Percentiles rank a stretch among this genome's conserved stretches.
Evolutionary conservation across 2,888 invertebrate species (phyloP).

Genomic region (Sinopyrophorus schimmeli): DNA sequence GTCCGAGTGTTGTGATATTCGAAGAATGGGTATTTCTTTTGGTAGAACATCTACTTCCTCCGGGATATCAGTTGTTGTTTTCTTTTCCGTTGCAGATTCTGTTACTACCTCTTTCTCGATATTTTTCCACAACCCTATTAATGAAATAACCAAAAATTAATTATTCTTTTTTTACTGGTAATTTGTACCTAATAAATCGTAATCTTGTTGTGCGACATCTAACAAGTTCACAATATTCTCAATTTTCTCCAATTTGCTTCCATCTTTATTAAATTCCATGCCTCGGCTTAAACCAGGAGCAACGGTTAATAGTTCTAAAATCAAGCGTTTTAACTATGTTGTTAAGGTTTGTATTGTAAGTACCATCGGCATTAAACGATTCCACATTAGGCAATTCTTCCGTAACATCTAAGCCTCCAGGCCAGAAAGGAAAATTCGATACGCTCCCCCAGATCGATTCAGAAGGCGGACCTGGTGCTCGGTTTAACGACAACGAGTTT

Average conservation of each 20-base stretch:
- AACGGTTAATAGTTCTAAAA: conserved; percentile 50
- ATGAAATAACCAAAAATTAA: background rate
- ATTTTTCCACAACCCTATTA: conserved; percentile 38
- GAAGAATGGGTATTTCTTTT: conserved; percentile 64
- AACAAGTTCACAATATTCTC: conserved; percentile 61
- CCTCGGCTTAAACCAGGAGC: conserved; percentile 72
- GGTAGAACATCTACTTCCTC: conserved; percentile 49
- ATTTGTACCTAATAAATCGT: conserved; percentile 63
- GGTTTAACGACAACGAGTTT: conserved; percentile 78
- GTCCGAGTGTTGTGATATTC: conserved; percentile 62
- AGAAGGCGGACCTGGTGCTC: conserved; percentile 73
- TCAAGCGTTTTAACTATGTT: background rate
- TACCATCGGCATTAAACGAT: conserved; percentile 51
- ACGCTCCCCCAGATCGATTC: conserved; percentile 75
- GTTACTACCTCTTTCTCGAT: conserved; percentile 26
- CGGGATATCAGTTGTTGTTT: conserved; percentile 37
- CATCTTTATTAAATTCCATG: conserved; percentile 62
- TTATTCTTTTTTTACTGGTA: background rate
- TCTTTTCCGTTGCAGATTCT: conserved; percentile 32
- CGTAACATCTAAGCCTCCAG: conserved; percentile 71
- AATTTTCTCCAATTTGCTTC: conserved; percentile 47
- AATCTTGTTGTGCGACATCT: conserved; percentile 64
- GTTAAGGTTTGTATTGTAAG: background rate
- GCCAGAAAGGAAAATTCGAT: conserved; percentile 85
- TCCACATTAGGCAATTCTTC: conserved; percentile 60